These are phyloP conservation scores for Eumaeus atala DNA, from an alignment of 1,140 invertebrate genomes.

Conservation along the genomic window DNA sequence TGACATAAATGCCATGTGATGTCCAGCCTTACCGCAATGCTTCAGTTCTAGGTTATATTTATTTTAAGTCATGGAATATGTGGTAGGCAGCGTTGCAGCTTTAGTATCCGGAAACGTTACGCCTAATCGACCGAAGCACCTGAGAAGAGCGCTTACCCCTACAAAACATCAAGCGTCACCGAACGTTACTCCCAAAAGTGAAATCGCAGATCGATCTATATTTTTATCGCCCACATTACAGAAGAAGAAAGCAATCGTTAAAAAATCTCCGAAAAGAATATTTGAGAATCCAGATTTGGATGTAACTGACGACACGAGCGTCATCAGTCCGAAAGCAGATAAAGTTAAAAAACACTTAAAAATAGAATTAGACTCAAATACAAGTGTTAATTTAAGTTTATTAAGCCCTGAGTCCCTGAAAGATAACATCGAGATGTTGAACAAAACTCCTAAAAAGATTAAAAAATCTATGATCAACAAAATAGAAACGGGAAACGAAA, in stretches of 20 bases:
- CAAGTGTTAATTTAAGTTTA: conserved; percentile 8
- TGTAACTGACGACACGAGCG: conserved; percentile 30
- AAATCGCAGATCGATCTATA: conserved; percentile 54
- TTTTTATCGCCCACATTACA: conserved; percentile 57
- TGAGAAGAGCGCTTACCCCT: conserved; percentile 51
- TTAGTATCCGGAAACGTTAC: conserved; percentile 62
- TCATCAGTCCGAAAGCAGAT: conserved; percentile 47
- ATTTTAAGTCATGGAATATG: conserved; percentile 52
- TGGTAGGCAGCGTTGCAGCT: conserved; percentile 58
- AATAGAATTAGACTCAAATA: conserved; percentile 42
- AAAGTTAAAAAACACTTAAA: conserved; percentile 63
- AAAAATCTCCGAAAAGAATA: conserved; percentile 67
- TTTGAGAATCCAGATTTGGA: conserved; percentile 58
- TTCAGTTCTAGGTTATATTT: conserved; percentile 7
- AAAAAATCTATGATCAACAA: conserved; percentile 10
- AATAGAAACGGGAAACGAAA: conserved; percentile 15
- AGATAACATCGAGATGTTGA: conserved; percentile 28
- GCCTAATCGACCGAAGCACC: conserved; percentile 52
- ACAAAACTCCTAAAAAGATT: conserved; percentile 25
- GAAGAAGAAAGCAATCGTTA: conserved; percentile 63
- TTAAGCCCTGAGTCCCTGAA: conserved; percentile 35
- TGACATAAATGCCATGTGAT: conserved; percentile 20
- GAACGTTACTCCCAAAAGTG: conserved; percentile 64
- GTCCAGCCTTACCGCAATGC: not conserved
- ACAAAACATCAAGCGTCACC: conserved; percentile 63